A percentile compares a stretch with the other conserved stretches of the same genome.
Evolutionary conservation across 2,797 vertebrate genomes (phyloP).

Genomic region (Micrastur ruficollis): DNA sequence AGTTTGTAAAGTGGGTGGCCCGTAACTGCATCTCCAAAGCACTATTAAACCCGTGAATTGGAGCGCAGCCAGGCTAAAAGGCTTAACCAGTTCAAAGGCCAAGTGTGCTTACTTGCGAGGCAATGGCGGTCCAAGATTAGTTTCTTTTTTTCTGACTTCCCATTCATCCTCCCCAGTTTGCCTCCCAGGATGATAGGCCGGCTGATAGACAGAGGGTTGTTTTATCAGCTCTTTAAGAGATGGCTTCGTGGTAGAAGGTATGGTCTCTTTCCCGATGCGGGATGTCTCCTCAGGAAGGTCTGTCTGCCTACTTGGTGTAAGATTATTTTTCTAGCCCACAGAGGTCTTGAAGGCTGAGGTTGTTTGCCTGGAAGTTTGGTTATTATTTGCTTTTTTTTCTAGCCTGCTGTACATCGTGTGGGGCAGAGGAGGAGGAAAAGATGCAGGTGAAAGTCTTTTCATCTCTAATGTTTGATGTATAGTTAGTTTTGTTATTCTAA

Average conservation of each 20-base stretch:
- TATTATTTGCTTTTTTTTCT: not conserved
- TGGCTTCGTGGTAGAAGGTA: not conserved
- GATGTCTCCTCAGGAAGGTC: not conserved
- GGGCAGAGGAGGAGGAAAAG: not conserved
- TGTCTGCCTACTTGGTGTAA: not conserved
- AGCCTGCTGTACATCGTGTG: not conserved
- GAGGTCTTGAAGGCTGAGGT: not conserved
- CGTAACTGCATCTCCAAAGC: not conserved
- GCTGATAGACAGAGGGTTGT: not conserved
- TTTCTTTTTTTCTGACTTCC: not conserved
- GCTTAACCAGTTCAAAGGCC: not conserved
- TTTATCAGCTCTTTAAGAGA: not conserved
- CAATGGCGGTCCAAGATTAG: not conserved
- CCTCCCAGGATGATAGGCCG: not conserved
- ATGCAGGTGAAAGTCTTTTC: not conserved
- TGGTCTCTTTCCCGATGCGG: not conserved
- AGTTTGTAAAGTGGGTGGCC: not conserved
- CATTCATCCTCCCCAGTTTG: not conserved
- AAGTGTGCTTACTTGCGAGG: not conserved
- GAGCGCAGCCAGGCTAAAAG: not conserved
- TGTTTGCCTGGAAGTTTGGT: not conserved
- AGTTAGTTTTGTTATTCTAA: not conserved
- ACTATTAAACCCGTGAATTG: not conserved
- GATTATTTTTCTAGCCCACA: not conserved
- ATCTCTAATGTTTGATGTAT: not conserved